Conservation (phyloP, 2,888 invertebrate species). For the Eupithecia subfuscata region DNA sequence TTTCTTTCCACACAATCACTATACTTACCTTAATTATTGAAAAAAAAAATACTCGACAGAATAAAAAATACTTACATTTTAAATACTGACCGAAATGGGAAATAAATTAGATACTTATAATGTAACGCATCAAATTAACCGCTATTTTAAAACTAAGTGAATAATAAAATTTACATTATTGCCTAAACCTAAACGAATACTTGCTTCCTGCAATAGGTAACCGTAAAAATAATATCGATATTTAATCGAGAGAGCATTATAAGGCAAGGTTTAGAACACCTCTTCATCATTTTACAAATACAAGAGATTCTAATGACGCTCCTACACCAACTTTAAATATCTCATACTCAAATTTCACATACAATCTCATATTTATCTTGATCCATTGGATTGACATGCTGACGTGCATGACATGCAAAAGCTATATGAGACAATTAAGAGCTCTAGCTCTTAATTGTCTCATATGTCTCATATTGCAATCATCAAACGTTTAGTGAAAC, state of each 20-base stretch:
- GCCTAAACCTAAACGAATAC: conserved; percentile 79
- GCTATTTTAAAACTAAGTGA: conserved; percentile 66
- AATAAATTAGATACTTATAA: conserved; percentile 77
- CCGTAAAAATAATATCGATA: conserved; percentile 80
- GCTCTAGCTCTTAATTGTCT: not conserved
- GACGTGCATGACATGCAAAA: too few relatives aligned
- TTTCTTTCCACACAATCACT: conserved; percentile 59
- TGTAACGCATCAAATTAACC: conserved; percentile 63
- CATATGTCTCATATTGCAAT: not conserved
- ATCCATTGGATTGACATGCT: conserved; percentile 5
- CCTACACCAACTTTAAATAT: conserved; percentile 4
- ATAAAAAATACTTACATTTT: conserved; percentile 79
- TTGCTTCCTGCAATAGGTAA: conserved; percentile 82
- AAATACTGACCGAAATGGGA: conserved; percentile 84
- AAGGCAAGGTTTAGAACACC: conserved; percentile 74
- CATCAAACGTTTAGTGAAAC: conserved; percentile 5
- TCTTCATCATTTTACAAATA: conserved; percentile 50
- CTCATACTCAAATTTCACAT: not conserved
- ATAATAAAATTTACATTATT: conserved; percentile 77
- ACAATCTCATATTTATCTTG: not conserved
- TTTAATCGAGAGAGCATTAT: conserved; percentile 79
- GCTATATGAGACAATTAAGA: not conserved
- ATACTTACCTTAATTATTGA: conserved; percentile 51
- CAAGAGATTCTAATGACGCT: conserved; percentile 50
- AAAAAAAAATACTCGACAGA: conserved; percentile 67